Evolutionary conservation across 1,140 invertebrate genomes (phyloP), one percentile per base, ranked within the genome.

Genomic region (Hycleus phaleratus): DNA sequence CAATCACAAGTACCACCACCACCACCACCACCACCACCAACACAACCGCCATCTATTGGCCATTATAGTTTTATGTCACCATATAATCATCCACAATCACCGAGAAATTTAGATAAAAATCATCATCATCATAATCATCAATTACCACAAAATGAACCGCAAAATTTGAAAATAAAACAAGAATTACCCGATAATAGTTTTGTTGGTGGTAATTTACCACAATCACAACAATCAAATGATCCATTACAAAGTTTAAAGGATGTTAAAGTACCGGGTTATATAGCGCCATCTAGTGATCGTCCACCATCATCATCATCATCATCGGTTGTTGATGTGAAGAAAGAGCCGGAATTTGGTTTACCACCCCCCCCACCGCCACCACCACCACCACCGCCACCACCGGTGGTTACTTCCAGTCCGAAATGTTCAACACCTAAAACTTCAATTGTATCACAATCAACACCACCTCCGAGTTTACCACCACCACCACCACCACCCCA

Each of bases 91-190:
- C 62, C 68, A 7, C 66, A 68, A 43, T 65, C 63, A 18, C 67
- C 67, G 2, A 56, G 64, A 42, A 52, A 46, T 32, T 38, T 64
- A 11, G 67, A 69, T 3, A 69, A 69, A 26, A 18, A 9, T 2
- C 42, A 53, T 18, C 50, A 44, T 38, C 44, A 32, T 18, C 51
- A 55, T 6, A 26, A 56, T 11, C 26, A 46, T 32, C 52, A 18
- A 18, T 47, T 38, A 32, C 32, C 32, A 7, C 63, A 77, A 71
- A 72, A 82, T 70, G 77, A 88, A 70, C 86, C 86, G 8, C 87
- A 88, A 69, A 88, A 88, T 71, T 74, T 88, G 46, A 88, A 90
- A 70, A 87, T 89, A 18, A 90, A 90, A 71, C 85, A 88, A 70
- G 87, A 88, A 75, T 78, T 85, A 32, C 75, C 78, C 44, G 80